A percentile compares a stretch with the other conserved stretches of the same genome.
Conservation (phyloP, 2,113 vertebrate genomes). For the Cyanistes caeruleus region DNA sequence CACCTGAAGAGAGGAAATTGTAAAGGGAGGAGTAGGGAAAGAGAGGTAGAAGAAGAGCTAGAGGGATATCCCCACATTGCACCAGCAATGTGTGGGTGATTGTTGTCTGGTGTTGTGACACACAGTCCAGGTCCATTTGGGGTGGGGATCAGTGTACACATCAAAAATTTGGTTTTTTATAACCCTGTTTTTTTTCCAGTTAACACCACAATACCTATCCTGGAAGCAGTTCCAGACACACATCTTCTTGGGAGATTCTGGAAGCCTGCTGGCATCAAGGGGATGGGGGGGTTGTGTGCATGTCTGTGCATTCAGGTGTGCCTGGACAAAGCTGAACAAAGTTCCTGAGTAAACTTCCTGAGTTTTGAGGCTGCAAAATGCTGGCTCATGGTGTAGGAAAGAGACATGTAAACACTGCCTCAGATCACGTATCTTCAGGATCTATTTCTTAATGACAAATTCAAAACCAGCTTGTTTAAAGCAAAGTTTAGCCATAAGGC, state of each 20-base stretch:
- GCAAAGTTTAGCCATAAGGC: background rate
- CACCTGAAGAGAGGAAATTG: background rate
- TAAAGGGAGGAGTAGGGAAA: background rate
- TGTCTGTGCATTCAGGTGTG: no score
- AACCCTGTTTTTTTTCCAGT: background rate
- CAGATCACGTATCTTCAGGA: no score
- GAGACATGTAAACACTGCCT: background rate
- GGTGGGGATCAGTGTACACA: no score
- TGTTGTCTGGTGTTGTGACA: rapidly evolving
- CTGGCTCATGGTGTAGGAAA: background rate
- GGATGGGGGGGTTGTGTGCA: rapidly evolving
- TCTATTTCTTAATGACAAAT: background rate
- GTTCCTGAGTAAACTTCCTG: background rate
- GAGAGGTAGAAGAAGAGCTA: background rate
- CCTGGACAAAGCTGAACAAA: background rate
- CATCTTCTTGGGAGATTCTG: background rate
- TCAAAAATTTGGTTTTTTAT: background rate
- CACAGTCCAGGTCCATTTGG: background rate
- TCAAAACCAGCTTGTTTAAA: background rate
- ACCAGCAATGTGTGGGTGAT: background rate
- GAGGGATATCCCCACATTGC: no score
- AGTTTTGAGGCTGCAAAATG: background rate
- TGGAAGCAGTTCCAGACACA: background rate
- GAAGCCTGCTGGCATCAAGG: rapidly evolving
- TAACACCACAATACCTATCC: no score